A percentile compares a stretch with the other conserved stretches of the same genome.
phyloP scores from a whole-genome alignment of 2,888 invertebrate genomes.

The Stenurella melanura region DNA sequence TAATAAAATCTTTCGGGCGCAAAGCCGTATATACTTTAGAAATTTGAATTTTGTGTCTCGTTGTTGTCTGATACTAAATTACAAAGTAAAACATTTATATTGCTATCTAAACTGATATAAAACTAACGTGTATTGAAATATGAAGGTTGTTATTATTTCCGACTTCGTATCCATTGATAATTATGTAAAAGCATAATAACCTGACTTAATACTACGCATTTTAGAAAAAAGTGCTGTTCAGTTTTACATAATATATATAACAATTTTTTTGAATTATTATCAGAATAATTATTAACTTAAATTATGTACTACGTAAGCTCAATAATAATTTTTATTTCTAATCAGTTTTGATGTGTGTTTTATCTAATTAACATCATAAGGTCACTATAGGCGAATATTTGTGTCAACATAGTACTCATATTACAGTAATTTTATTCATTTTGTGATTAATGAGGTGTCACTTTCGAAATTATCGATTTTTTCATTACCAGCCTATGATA shows the following conservation, averaged over 20 bases:
- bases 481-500: neutral
- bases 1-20: too few relatives aligned
- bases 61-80: too few relatives aligned
- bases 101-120: too few relatives aligned
- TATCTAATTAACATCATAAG: slow-evolving; percentile 4
- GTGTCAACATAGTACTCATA: neutral
- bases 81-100: too few relatives aligned
- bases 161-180: neutral
- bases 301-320: neutral
- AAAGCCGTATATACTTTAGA: too few relatives aligned
- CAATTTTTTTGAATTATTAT: neutral
- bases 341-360: neutral
- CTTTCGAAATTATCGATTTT: neutral
- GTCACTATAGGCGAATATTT: neutral
- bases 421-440: neutral
- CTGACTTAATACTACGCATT: neutral
- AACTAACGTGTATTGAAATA: neutral
- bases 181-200: neutral
- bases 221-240: neutral
- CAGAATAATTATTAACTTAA: neutral
- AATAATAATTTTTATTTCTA: slow-evolving; percentile 1
- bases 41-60: too few relatives aligned
- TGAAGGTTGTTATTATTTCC: neutral
- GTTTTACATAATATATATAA: neutral
- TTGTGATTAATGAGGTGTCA: neutral